Conservation (phyloP, 1,140 invertebrate genomes). For the Drosophila triauraria region DNA sequence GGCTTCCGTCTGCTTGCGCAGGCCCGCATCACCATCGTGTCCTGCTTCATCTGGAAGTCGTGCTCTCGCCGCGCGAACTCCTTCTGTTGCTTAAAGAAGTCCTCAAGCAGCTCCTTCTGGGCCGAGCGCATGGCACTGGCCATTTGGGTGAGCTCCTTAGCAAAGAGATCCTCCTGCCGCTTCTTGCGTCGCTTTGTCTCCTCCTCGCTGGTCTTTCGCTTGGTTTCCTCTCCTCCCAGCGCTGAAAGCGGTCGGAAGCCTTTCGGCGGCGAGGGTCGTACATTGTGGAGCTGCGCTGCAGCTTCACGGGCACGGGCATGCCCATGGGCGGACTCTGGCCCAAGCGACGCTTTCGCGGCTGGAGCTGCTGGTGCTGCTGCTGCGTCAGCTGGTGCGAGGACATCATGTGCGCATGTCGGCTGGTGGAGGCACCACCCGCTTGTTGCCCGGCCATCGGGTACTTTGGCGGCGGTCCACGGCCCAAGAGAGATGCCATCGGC, state of each 20-base stretch:
- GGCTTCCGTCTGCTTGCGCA: slow-evolving; percentile 66
- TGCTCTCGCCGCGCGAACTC: slow-evolving; percentile 72
- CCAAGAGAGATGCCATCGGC: slow-evolving; percentile 15
- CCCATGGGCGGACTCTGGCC: slow-evolving; percentile 11
- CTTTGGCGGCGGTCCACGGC: slow-evolving; percentile 45
- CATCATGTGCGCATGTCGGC: slow-evolving; percentile 58
- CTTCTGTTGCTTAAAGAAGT: slow-evolving; percentile 75
- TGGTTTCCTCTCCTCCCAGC: slow-evolving; percentile 11
- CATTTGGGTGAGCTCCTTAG: slow-evolving; percentile 66
- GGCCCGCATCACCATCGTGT: slow-evolving; percentile 66
- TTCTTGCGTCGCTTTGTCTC: slow-evolving; percentile 42
- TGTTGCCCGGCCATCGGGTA: slow-evolving; percentile 25
- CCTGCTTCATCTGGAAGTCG: slow-evolving; percentile 75
- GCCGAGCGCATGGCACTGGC: slow-evolving; percentile 59
- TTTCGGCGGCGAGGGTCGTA: slow-evolving; percentile 8
- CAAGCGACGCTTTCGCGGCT: slow-evolving; percentile 54
- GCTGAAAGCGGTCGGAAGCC: background rate
- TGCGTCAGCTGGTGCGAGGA: slow-evolving; percentile 37
- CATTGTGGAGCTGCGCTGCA: slow-evolving; percentile 55
- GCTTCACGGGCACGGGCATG: slow-evolving; percentile 60
- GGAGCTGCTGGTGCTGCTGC: slow-evolving; percentile 41
- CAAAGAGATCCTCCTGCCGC: slow-evolving; percentile 51
- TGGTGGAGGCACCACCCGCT: slow-evolving; percentile 43
- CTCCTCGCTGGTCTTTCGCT: slow-evolving; percentile 27
- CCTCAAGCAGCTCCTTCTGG: slow-evolving; percentile 67